Evolutionary conservation across 2,888 invertebrate genomes (phyloP), one percentile per base, ranked within the genome.

Genomic region (Caenorhabditis sp.): DNA sequence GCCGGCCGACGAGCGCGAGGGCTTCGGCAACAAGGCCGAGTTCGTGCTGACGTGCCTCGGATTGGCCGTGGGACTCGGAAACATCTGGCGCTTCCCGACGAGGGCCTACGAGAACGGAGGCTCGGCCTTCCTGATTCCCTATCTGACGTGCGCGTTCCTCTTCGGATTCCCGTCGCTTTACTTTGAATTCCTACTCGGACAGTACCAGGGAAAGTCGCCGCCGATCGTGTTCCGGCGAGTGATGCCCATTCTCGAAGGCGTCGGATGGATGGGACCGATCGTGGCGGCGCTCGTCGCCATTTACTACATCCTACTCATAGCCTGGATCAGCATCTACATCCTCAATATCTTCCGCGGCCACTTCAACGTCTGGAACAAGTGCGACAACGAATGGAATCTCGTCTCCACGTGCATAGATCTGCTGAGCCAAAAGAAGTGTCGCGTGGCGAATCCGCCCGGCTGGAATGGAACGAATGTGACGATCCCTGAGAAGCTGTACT

Each of bases 221-320:
- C 71, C 77, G 6, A 32, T 66, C 4, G 30, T 70, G 13, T 77
- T 72, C 43, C 53, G 66, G 13, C 43, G 65, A 27, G 50, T 77
- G 3, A 53, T 52, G 55, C 77, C 71, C 24, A 24, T 72, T 26
- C 26, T 72, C 5, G 70, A 71, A 83, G 86, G 96, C 88, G 94
- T 95, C 83, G 96, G 96, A 72, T 92, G 96, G 85, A 95, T 95
- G 73, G 95, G 95, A 90, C 95, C 95, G 80, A 93, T 95, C 89
- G 94, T 96, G 90, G 95, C 96, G 83, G 95, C 96, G 91, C 91
- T 59, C n/a, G 77, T 84, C 17, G 77, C 84, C 6, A 74, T 87
- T 39, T 87, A 84, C 76, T 87, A 87, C 79, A 85, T 83, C 53
- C 81, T 85, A 32, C 81, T 87, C 63, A 79, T 87, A 17, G 81